Evolutionary conservation across 2,113 vertebrate genomes (phyloP).

Genomic region (Megaceryle maxima): DNA sequence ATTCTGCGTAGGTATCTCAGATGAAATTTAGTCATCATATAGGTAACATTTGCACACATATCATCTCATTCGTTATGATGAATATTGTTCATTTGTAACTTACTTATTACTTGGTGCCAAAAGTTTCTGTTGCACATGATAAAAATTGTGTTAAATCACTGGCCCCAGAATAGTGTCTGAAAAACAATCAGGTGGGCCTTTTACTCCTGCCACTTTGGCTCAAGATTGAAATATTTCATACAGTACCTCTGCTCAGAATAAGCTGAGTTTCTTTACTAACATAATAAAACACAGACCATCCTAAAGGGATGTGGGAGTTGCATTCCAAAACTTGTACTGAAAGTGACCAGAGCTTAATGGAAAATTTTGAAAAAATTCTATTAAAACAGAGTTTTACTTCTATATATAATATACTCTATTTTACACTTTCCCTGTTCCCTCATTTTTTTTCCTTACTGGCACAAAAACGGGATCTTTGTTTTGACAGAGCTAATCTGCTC

Average conservation of each 20-base stretch:
- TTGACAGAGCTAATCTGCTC: slow-evolving; percentile 41
- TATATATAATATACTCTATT: background rate
- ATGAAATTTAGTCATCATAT: background rate
- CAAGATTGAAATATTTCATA: background rate
- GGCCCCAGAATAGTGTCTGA: background rate
- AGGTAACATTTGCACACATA: background rate
- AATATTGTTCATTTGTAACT: background rate
- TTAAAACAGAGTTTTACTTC: slow-evolving; percentile 29
- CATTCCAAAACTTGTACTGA: slow-evolving; percentile 62
- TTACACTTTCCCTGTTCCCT: background rate
- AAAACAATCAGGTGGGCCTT: background rate
- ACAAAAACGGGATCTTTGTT: slow-evolving; percentile 33
- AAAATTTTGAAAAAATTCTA: slow-evolving; percentile 55
- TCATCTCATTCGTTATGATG: background rate
- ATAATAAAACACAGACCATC: slow-evolving; percentile 46
- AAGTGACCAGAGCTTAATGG: slow-evolving; percentile 47
- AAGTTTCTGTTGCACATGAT: background rate
- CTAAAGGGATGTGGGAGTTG: slow-evolving; percentile 48
- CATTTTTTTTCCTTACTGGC: slow-evolving; percentile 35
- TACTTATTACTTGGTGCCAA: background rate
- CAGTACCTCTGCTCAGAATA: slow-evolving; percentile 37
- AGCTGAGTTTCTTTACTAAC: slow-evolving; percentile 39
- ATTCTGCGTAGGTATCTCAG: background rate
- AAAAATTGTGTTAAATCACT: background rate
- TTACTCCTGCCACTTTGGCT: background rate